Conservation (phyloP, 2,888 invertebrate species). For the Pandemis cinnamomeana region DNA sequence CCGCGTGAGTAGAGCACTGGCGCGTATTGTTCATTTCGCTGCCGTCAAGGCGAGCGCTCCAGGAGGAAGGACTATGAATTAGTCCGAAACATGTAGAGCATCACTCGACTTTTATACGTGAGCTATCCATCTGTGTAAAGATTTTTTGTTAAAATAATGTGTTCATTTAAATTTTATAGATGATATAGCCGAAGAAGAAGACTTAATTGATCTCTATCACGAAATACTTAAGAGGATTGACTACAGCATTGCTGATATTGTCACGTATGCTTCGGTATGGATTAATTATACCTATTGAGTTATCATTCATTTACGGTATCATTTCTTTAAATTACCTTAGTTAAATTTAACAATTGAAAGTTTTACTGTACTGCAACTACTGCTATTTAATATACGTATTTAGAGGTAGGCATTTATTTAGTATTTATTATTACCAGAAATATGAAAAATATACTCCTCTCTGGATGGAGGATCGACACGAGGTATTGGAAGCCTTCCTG, state of each 20-base stretch:
- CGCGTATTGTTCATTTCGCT: no score
- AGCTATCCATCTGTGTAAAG: no score
- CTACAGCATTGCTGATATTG: constrained; percentile 70
- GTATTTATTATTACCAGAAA: constrained; percentile 55
- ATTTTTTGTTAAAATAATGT: background rate
- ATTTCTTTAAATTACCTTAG: no score
- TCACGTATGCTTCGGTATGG: constrained; percentile 68
- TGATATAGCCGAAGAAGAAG: constrained; percentile 84
- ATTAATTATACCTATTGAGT: background rate
- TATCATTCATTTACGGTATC: no score
- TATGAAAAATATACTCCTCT: constrained; percentile 90
- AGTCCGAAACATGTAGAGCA: no score
- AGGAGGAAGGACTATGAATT: no score
- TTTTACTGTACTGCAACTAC: no score
- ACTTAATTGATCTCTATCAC: constrained; percentile 84
- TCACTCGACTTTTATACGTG: no score
- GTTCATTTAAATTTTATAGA: constrained; percentile 60
- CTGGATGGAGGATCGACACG: constrained; percentile 92
- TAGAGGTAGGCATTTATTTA: background rate
- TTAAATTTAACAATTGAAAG: no score
- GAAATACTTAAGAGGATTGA: constrained; percentile 82
- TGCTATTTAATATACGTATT: no score
- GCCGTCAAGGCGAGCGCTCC: no score
- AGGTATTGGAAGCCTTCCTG: constrained; percentile 90
- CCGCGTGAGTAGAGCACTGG: no score